Evolutionary conservation across 2,888 invertebrate species (phyloP).

Genomic region (Bimastos eiseni): DNA sequence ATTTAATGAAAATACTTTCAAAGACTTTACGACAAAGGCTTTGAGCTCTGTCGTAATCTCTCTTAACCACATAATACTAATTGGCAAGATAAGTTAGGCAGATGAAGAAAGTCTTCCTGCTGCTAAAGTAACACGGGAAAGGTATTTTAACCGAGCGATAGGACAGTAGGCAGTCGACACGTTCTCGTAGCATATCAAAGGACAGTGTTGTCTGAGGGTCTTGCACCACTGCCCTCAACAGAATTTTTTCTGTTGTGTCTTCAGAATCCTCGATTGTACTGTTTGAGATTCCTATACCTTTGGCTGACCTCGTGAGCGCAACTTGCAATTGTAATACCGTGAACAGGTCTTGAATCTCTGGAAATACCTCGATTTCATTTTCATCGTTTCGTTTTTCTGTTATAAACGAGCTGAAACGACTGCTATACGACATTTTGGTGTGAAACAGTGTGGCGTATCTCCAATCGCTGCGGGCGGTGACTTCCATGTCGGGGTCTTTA

Average conservation of each 20-base stretch:
- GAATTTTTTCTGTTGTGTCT: background rate
- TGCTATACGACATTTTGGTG: background rate
- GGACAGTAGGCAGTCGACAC: background rate
- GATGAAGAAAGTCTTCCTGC: background rate
- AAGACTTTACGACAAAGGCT: background rate
- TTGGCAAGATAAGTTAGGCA: background rate
- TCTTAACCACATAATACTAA: background rate
- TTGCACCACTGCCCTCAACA: background rate
- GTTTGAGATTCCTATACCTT: background rate
- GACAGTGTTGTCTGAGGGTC: background rate
- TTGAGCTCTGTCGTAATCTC: background rate
- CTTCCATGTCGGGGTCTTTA: background rate
- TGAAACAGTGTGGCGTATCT: too few relatives aligned
- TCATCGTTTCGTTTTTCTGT: background rate
- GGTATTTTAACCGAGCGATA: background rate
- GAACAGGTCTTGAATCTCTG: background rate
- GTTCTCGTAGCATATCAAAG: background rate
- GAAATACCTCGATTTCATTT: background rate
- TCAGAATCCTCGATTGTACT: background rate
- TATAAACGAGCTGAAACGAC: background rate
- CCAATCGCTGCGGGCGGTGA: too few relatives aligned
- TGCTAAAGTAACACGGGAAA: background rate
- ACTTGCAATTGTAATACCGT: background rate
- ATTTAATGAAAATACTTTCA: background rate
- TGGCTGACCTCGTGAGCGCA: background rate